Conservation (phyloP, 2,888 invertebrate species). For the Nymphalis c-album region DNA sequence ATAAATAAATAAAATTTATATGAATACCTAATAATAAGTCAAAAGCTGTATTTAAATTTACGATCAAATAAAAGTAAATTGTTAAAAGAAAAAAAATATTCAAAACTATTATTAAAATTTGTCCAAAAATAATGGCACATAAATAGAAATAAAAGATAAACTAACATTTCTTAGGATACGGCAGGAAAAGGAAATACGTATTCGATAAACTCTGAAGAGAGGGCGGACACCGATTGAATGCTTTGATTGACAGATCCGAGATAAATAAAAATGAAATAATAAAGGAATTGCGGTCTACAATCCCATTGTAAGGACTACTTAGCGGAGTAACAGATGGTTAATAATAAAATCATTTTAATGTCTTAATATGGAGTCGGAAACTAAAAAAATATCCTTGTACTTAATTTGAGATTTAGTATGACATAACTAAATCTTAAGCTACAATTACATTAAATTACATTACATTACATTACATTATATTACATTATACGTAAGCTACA, state of each 20-base stretch:
- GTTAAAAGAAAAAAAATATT: not conserved
- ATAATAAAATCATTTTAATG: slow-evolving; percentile 13
- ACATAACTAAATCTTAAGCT: too few relatives aligned
- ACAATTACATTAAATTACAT: too few relatives aligned
- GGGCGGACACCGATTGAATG: slow-evolving; percentile 65
- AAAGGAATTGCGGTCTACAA: slow-evolving; percentile 36
- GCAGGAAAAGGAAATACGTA: slow-evolving; percentile 42
- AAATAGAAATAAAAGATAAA: slow-evolving; percentile 10
- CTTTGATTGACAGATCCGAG: slow-evolving; percentile 66
- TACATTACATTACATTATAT: too few relatives aligned
- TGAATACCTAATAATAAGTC: too few relatives aligned
- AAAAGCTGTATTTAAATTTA: not conserved
- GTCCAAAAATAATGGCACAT: not conserved
- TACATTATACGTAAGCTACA: too few relatives aligned
- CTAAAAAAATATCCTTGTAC: too few relatives aligned
- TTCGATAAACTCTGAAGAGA: slow-evolving; percentile 50
- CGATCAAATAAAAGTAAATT: not conserved
- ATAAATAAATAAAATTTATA: too few relatives aligned
- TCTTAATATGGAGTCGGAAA: not conserved
- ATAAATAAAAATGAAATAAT: slow-evolving; percentile 34
- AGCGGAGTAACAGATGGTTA: slow-evolving; percentile 55
- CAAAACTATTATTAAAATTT: too few relatives aligned
- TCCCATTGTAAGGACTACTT: slow-evolving; percentile 42
- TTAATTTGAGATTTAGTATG: too few relatives aligned
- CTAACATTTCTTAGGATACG: slow-evolving; percentile 28